A percentile compares a stretch with the other conserved stretches of the same genome.
Evolutionary conservation across 2,113 vertebrate species (phyloP).

Genomic region (Eupsittula cactorum): DNA sequence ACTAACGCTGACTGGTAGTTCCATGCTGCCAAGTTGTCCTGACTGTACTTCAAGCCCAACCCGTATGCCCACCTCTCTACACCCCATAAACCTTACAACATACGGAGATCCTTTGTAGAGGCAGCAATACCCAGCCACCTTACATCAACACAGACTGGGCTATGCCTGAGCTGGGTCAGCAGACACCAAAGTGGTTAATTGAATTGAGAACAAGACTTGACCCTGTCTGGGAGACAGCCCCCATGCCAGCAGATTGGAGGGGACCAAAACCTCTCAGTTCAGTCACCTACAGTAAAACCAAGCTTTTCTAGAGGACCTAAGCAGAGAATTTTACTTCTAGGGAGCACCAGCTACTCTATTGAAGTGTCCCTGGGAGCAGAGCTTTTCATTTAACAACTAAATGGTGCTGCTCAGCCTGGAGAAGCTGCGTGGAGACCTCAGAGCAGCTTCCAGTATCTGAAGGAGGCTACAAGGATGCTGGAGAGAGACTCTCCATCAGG

Average conservation of each 20-base stretch:
- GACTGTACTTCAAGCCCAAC: fast-evolving
- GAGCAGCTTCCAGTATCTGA: not conserved
- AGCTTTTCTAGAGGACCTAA: not conserved
- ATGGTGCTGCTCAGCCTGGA: not conserved
- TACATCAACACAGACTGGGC: not conserved
- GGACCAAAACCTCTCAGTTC: not conserved
- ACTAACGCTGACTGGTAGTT: not conserved
- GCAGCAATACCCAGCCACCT: not conserved
- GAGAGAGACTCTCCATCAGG: not conserved
- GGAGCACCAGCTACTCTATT: not conserved
- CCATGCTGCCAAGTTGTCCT: not conserved
- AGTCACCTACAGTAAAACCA: not conserved
- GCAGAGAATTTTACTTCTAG: not conserved
- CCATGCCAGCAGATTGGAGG: not conserved
- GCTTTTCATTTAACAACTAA: not conserved
- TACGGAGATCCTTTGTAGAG: not conserved
- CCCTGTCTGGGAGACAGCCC: not conserved
- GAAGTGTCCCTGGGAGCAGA: not conserved
- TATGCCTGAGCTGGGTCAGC: not conserved
- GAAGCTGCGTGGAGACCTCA: not conserved
- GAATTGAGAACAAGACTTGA: not conserved
- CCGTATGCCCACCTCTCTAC: fast-evolving
- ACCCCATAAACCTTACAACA: not conserved
- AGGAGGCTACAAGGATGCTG: not conserved
- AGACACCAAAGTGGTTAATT: not conserved